These are phyloP conservation scores for Glandiceps talaboti DNA, from an alignment of 53 echinoderm and acorn worm genomes.

Conservation along the genomic window DNA sequence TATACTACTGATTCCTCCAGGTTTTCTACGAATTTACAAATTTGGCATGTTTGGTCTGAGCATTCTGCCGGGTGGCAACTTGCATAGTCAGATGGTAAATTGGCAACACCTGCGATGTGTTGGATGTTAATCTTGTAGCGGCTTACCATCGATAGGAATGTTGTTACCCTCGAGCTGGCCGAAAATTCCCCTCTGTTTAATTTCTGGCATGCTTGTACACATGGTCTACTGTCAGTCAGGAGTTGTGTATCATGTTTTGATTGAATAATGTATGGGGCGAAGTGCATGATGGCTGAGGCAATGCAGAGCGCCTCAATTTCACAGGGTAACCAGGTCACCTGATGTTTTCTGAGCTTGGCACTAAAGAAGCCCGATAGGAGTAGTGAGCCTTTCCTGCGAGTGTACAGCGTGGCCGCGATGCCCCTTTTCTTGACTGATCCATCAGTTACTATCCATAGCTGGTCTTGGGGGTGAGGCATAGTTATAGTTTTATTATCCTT, in stretches of 20 bases:
- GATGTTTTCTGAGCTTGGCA: constrained; percentile 9
- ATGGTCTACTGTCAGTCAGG: constrained; percentile 2
- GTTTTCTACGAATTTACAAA: constrained; percentile 4
- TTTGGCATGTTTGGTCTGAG: constrained; percentile 3
- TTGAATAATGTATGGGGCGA: constrained; percentile 10
- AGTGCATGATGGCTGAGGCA: constrained; percentile 3
- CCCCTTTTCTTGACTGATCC: constrained; percentile 4
- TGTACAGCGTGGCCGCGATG: constrained; percentile 5
- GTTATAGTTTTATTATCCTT: constrained; percentile 13
- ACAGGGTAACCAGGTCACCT: constrained; percentile 10
- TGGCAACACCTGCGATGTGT: constrained; percentile 4
- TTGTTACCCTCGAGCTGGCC: constrained; percentile 2
- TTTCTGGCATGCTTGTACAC: background rate
- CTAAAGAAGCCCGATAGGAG: constrained; percentile 5
- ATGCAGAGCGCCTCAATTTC: constrained; percentile 10
- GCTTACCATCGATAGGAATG: background rate
- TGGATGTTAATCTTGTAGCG: constrained; percentile 2
- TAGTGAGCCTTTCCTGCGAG: background rate
- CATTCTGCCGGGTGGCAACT: background rate
- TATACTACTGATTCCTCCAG: constrained; percentile 3
- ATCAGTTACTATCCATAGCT: constrained; percentile 11
- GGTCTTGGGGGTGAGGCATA: background rate
- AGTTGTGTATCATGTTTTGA: constrained; percentile 7
- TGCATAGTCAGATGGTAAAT: constrained; percentile 1
- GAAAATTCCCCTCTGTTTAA: constrained; percentile 1